Percentiles rank a stretch among this genome's conserved stretches.
Conservation (phyloP, 2,113 vertebrate genomes). For the Engystomops pustulosus region DNA sequence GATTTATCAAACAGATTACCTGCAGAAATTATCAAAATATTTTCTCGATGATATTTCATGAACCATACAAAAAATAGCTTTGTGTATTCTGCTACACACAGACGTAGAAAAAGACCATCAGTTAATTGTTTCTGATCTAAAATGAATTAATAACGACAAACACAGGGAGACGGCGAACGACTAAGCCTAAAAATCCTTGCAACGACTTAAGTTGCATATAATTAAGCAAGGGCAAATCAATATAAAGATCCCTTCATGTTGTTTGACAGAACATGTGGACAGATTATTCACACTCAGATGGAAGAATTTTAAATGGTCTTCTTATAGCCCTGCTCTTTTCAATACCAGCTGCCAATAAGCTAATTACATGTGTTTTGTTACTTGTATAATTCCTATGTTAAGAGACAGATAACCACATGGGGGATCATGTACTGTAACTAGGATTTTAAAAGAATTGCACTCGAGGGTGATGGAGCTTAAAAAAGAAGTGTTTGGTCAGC, state of each 20-base stretch:
- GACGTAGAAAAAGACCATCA: not conserved
- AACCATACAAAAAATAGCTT: not conserved
- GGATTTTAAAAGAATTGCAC: constrained; percentile 51
- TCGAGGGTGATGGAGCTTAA: constrained; percentile 40
- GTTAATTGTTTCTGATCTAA: constrained; percentile 16
- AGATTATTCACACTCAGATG: constrained; percentile 44
- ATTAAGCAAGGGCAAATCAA: constrained; percentile 49
- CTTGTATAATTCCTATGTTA: constrained; percentile 33
- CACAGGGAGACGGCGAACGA: not conserved
- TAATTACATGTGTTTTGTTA: constrained; percentile 53
- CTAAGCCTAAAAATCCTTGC: not conserved
- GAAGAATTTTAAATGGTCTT: constrained; percentile 25
- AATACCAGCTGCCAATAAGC: constrained; percentile 46
- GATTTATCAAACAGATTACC: constrained; percentile 15
- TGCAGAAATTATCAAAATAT: not conserved
- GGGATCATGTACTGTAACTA: constrained; percentile 40
- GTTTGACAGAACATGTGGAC: constrained; percentile 21
- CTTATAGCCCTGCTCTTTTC: constrained; percentile 26
- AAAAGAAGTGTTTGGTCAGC: constrained; percentile 57
- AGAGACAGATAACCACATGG: constrained; percentile 33
- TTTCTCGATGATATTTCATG: not conserved
- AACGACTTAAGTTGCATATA: constrained; percentile 45
- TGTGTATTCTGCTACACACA: not conserved
- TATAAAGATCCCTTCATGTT: constrained; percentile 41
- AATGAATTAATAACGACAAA: constrained; percentile 31